These are phyloP conservation scores for Zaprionus ghesquierei DNA, from an alignment of 1,140 invertebrate genomes.

Conservation along the genomic window DNA sequence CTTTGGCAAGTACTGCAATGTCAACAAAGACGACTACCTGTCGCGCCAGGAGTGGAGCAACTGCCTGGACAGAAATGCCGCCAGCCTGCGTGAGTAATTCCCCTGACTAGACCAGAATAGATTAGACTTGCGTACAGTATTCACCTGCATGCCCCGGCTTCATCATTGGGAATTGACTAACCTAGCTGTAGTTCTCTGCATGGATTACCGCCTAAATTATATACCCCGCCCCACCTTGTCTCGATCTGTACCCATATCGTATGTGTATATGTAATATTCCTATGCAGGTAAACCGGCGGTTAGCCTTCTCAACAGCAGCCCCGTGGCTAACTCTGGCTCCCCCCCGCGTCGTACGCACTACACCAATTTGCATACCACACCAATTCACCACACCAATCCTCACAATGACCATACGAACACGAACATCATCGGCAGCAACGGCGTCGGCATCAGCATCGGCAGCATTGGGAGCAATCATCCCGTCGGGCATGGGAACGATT, in stretches of 20 bases:
- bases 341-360: constrained; percentile 57
- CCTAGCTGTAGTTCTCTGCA: background rate
- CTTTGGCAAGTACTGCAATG: constrained; percentile 94
- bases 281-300: constrained; percentile 56
- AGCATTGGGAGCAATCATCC: background rate
- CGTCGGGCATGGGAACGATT: constrained; percentile 54
- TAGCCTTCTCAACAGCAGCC: constrained; percentile 48
- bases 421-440: constrained; percentile 45
- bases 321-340: constrained; percentile 29
- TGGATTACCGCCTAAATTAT: background rate
- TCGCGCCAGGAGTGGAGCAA: constrained; percentile 91
- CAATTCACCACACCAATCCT: constrained; percentile 29
- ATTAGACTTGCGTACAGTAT: background rate
- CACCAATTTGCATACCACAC: constrained; percentile 39
- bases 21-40: constrained; percentile 89
- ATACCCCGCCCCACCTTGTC: background rate
- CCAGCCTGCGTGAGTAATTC: constrained; percentile 83
- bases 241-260: background rate
- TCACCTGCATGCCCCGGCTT: constrained; percentile 2
- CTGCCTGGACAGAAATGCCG: constrained; percentile 89
- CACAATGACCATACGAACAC: constrained; percentile 70
- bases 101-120: background rate
- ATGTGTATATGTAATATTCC: constrained; percentile 25
- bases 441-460: background rate
- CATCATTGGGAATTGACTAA: background rate